Conservation (phyloP, 1,140 invertebrate genomes). For the Drosophila gunungcola region DNA sequence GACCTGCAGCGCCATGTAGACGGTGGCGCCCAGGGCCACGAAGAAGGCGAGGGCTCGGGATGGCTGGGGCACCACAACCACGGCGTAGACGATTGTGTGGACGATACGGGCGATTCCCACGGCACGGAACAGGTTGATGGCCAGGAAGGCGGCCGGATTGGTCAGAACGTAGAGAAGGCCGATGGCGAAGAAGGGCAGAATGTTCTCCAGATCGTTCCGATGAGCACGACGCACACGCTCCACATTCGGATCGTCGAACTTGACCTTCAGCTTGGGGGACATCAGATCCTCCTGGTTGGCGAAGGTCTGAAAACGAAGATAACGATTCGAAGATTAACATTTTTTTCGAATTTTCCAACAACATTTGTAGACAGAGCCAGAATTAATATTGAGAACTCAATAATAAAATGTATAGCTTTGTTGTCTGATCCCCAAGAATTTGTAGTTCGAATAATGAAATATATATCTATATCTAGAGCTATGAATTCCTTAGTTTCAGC, state of each 20-base stretch:
- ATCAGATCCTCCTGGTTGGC: constrained; percentile 87
- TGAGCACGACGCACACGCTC: constrained; percentile 88
- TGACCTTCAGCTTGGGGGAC: constrained; percentile 84
- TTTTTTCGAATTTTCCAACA: too few relatives aligned
- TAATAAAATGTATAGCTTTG: too few relatives aligned
- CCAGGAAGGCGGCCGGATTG: constrained; percentile 86
- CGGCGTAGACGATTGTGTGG: constrained; percentile 88
- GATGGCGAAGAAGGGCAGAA: constrained; percentile 87
- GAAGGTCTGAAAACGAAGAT: constrained; percentile 86
- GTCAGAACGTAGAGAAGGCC: constrained; percentile 88
- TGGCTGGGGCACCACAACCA: constrained; percentile 87
- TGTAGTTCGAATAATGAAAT: too few relatives aligned
- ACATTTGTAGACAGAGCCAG: too few relatives aligned
- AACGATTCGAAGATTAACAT: not conserved
- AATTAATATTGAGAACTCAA: too few relatives aligned
- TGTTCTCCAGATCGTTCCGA: constrained; percentile 90
- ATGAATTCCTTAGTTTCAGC: too few relatives aligned
- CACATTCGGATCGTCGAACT: constrained; percentile 86
- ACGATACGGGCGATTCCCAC: constrained; percentile 87
- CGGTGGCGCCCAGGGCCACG: constrained; percentile 85
- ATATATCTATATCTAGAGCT: too few relatives aligned
- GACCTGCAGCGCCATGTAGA: constrained; percentile 86
- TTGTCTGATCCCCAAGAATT: too few relatives aligned
- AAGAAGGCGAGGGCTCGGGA: constrained; percentile 86
- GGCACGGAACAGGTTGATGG: constrained; percentile 86